phyloP scores from a whole-genome alignment of 2,888 invertebrate species.

The Girardia tigrina region DNA sequence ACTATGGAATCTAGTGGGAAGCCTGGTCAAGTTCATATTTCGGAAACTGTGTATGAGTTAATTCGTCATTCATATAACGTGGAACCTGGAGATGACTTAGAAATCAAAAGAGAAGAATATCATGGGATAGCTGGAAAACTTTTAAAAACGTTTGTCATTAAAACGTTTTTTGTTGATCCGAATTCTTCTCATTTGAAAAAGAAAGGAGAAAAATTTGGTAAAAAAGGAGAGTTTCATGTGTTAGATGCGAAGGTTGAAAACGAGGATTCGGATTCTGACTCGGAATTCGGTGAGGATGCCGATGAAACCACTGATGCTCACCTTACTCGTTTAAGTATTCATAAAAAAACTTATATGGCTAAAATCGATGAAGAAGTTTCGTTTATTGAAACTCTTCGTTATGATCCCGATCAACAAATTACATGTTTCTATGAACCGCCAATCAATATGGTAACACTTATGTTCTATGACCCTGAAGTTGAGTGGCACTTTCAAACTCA shows the following conservation, averaged over 20 bases:
- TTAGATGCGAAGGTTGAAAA: neutral
- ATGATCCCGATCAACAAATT: neutral
- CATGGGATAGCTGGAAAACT: slow-evolving; percentile 15
- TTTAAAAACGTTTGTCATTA: slow-evolving; percentile 7
- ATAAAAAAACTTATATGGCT: neutral
- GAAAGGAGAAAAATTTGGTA: neutral
- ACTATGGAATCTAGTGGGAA: slow-evolving; percentile 81
- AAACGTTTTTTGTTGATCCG: slow-evolving; percentile 33
- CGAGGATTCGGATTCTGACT: neutral
- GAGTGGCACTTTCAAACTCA: neutral
- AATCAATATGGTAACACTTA: neutral
- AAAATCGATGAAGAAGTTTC: neutral
- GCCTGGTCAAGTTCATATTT: slow-evolving; percentile 63
- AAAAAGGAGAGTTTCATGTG: neutral
- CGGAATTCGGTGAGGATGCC: neutral
- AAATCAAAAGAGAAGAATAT: slow-evolving; percentile 24
- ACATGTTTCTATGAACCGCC: neutral
- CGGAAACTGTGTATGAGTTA: slow-evolving; percentile 62
- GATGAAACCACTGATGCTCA: neutral
- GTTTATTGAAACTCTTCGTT: neutral
- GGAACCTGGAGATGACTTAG: slow-evolving; percentile 25
- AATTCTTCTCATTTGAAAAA: slow-evolving; percentile 24
- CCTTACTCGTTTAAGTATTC: neutral
- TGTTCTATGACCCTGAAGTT: neutral
- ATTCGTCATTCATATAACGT: slow-evolving; percentile 8